Evolutionary conservation across 2,113 vertebrate genomes (phyloP).

Genomic region (Periophthalmus modestus): DNA sequence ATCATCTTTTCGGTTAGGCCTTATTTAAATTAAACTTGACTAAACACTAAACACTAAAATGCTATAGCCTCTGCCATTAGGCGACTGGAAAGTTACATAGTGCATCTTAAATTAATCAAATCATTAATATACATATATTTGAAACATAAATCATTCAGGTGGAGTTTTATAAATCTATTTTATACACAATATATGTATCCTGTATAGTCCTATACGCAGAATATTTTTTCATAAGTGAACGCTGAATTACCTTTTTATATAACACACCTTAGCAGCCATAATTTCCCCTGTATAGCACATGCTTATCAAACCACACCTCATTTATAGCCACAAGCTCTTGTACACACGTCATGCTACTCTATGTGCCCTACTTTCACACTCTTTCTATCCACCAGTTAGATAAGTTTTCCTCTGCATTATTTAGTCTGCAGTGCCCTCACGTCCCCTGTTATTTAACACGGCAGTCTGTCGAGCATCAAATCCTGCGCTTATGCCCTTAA

Average conservation of each 20-base stretch:
- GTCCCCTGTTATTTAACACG: conserved; percentile 3
- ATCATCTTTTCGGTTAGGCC: too few relatives aligned
- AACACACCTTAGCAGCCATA: background rate
- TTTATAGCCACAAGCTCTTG: conserved; percentile 3
- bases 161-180: background rate
- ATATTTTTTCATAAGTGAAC: background rate
- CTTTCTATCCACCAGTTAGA: background rate
- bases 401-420: conserved; percentile 6
- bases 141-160: too few relatives aligned
- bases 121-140: too few relatives aligned
- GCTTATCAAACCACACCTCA: background rate
- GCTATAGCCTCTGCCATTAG: too few relatives aligned
- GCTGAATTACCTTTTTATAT: background rate
- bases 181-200: too few relatives aligned
- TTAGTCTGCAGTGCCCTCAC: background rate
- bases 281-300: background rate
- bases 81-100: too few relatives aligned
- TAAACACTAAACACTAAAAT: too few relatives aligned
- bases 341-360: background rate
- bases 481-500: background rate
- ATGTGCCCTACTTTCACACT: background rate
- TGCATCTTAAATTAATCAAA: too few relatives aligned
- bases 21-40: too few relatives aligned
- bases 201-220: background rate
- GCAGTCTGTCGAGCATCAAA: background rate